Conservation (phyloP, 2,888 invertebrate genomes). For the Agrochola lychnidis region DNA sequence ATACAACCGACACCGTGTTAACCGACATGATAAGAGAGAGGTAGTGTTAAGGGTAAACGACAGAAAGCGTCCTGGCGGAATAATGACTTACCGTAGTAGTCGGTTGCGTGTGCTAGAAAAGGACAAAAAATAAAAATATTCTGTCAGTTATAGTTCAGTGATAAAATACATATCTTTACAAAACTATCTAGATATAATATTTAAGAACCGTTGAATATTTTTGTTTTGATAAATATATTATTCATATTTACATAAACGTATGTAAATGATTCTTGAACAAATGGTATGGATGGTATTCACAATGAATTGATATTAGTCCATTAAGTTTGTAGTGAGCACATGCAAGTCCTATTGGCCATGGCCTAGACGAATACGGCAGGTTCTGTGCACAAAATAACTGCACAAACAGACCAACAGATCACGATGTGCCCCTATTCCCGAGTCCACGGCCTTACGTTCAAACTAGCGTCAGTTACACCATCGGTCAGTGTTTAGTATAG, state of each 20-base stretch:
- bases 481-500: slow-evolving; percentile 55
- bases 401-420: neutral
- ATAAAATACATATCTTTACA: slow-evolving; percentile 65
- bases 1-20: slow-evolving; percentile 88
- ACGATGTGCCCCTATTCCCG: slow-evolving; percentile 26
- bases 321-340: slow-evolving; percentile 76
- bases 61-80: slow-evolving; percentile 91
- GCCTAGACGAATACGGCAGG: slow-evolving; percentile 62
- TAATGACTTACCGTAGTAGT: slow-evolving; percentile 99
- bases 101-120: slow-evolving; percentile 97
- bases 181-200: slow-evolving; percentile 46
- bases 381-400: slow-evolving; percentile 26
- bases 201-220: slow-evolving; percentile 64
- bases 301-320: slow-evolving; percentile 75
- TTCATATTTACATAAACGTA: slow-evolving; percentile 63
- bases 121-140: slow-evolving; percentile 87
- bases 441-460: slow-evolving; percentile 53
- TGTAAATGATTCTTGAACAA: slow-evolving; percentile 60
- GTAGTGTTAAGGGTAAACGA: slow-evolving; percentile 78
- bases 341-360: slow-evolving; percentile 73
- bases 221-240: slow-evolving; percentile 62
- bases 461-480: slow-evolving; percentile 58
- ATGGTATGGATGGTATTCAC: slow-evolving; percentile 74
- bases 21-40: slow-evolving; percentile 77
- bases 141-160: slow-evolving; percentile 78